phyloP scores from a whole-genome alignment of 2,113 vertebrate genomes.

The Pterocles gutturalis region DNA sequence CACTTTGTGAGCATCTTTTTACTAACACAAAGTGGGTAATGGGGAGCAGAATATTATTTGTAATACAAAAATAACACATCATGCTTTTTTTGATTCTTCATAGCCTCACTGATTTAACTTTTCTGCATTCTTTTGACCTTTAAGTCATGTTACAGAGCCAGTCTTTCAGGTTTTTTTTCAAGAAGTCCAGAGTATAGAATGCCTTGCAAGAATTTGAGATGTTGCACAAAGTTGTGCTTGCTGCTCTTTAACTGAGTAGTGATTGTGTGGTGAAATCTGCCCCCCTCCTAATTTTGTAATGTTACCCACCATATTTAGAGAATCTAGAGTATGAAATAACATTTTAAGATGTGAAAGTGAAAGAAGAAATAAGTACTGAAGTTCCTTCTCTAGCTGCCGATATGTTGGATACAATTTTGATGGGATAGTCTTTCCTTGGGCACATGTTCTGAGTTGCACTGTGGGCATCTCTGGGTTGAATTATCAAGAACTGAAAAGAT shows the following conservation, averaged over 20 bases:
- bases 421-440: neutral
- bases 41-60: neutral
- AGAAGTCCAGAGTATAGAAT: neutral
- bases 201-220: neutral
- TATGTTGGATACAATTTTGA: neutral
- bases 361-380: neutral
- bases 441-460: neutral
- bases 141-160: neutral
- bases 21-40: neutral
- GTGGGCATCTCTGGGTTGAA: neutral
- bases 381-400: neutral
- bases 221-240: neutral
- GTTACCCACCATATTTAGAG: neutral
- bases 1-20: neutral
- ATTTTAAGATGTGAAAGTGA: neutral
- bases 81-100: neutral
- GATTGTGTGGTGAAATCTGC: neutral
- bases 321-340: neutral
- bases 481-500: neutral
- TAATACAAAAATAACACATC: neutral
- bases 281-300: neutral
- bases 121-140: neutral
- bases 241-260: neutral
- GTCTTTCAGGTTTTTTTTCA: neutral
- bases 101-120: neutral